Evolutionary conservation across 1,140 invertebrate species (phyloP), one percentile per base, ranked within the genome.

Genomic region (Mya arenaria): DNA sequence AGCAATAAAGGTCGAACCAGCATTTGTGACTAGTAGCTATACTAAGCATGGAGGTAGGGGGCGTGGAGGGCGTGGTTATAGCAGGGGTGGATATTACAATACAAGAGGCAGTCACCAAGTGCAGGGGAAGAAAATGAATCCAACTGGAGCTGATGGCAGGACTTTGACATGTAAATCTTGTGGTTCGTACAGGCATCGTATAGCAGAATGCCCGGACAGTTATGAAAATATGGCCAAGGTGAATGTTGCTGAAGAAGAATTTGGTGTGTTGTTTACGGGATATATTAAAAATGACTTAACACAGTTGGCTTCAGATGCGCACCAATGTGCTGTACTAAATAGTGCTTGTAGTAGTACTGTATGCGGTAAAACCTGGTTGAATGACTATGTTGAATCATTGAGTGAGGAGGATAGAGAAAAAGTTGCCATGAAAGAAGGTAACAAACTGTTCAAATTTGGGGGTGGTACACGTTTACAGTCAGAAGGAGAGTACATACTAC

Each of bases 381-480:
- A 69, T 44, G 39, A 69, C 62, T 37, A 78, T 32, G 23, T 52
- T 30, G 8, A 65, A 55, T 71, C 82, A 1, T 37, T 83, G 15
- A 25, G 62, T 63, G 44, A 44, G 28, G 34, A 28, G 6, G 73
- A 82, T 25, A 25, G 30, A 41, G 19, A 37, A 13, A 73, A 72
- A 39, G 68, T 86, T 23, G 28, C 19, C 0, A 39, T 60, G 25
- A 4, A 72, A 3, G 58, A 66, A 4, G 74, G 85, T 0, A 19
- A 32, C 8, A 86, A 72, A 63, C 62, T 81, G 1, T 85, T 85
- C 44, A 85, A 74, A 37, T 84, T 81, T 81, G 75, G 65, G n/a
- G 77, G 75, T 25, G 84, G 82, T 25, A 60, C 65, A 63, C 48
- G 74, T 4, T 19, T 80, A 5, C 75, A 69, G 36, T 84, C 75